phyloP scores from a whole-genome alignment of 1,140 invertebrate species.

The Coenobita brevimanus region DNA sequence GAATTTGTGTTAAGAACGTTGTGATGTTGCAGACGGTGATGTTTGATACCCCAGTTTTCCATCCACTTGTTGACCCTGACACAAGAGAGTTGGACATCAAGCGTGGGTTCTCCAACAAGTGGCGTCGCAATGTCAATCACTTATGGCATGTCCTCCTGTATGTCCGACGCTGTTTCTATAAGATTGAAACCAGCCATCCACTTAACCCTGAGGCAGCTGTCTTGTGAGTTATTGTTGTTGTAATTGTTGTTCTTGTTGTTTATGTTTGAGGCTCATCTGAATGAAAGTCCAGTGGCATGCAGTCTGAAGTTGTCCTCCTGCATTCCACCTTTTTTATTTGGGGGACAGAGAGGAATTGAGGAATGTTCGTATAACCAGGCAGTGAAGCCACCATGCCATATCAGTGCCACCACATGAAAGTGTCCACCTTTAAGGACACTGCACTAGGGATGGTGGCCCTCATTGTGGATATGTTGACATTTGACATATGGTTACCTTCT shows the following conservation, averaged over 20 bases:
- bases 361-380: too few relatives aligned
- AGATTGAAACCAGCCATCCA: constrained; percentile 81
- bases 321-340: too few relatives aligned
- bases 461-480: too few relatives aligned
- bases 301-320: too few relatives aligned
- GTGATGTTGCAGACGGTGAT: constrained; percentile 82
- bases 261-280: not conserved
- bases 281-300: too few relatives aligned
- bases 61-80: constrained; percentile 87
- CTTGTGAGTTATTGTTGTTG: constrained; percentile 78
- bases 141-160: constrained; percentile 93
- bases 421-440: too few relatives aligned
- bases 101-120: constrained; percentile 85
- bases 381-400: too few relatives aligned
- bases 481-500: too few relatives aligned
- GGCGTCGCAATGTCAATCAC: constrained; percentile 87
- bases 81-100: constrained; percentile 85
- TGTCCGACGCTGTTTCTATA: constrained; percentile 86
- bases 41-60: constrained; percentile 90
- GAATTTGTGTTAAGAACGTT: not conserved
- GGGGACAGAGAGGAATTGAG: too few relatives aligned
- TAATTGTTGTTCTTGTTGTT: not conserved
- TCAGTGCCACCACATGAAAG: too few relatives aligned
- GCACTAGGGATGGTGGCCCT: too few relatives aligned
- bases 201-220: constrained; percentile 85